Conservation (phyloP, 2,797 vertebrate species). For the Gallinago nigripennis region DNA sequence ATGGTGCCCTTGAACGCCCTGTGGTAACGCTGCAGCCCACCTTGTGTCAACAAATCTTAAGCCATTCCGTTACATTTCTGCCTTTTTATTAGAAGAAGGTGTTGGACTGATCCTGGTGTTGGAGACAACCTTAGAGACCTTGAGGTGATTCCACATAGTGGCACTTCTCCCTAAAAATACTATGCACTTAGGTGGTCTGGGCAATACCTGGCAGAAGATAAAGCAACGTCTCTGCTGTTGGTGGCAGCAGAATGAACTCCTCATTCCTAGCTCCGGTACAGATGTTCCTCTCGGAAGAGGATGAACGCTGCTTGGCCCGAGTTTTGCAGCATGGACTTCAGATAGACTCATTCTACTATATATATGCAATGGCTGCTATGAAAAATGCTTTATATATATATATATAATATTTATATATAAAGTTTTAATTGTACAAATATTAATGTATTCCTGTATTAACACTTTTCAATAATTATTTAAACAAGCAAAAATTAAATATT, state of each 20-base stretch:
- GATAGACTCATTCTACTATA: slow-evolving; percentile 22
- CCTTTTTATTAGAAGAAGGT: slow-evolving; percentile 83
- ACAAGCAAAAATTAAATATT: slow-evolving; percentile 79
- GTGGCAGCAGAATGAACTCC: slow-evolving; percentile 15
- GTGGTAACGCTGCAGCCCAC: neutral
- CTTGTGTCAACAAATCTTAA: slow-evolving; percentile 4
- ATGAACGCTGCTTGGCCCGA: slow-evolving; percentile 41
- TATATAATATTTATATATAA: slow-evolving; percentile 64
- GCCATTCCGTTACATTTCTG: slow-evolving; percentile 53
- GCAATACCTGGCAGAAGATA: slow-evolving; percentile 52
- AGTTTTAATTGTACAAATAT: slow-evolving; percentile 77
- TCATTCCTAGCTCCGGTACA: slow-evolving; percentile 30
- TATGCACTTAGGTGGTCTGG: slow-evolving; percentile 81
- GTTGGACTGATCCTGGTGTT: slow-evolving; percentile 75
- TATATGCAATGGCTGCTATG: slow-evolving; percentile 79
- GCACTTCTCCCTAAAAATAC: slow-evolving; percentile 13
- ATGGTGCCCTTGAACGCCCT: neutral
- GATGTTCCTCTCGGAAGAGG: slow-evolving; percentile 52
- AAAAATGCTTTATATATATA: slow-evolving; percentile 72
- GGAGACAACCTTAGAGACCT: slow-evolving; percentile 56
- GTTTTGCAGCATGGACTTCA: slow-evolving; percentile 39
- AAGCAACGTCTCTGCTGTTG: slow-evolving; percentile 28
- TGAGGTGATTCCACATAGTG: neutral
- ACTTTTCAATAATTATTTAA: slow-evolving; percentile 81
- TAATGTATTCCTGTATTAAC: slow-evolving; percentile 78